A percentile compares a stretch with the other conserved stretches of the same genome.
Conservation (phyloP, 2,113 vertebrate species). For the Odocoileus hemionus region DNA sequence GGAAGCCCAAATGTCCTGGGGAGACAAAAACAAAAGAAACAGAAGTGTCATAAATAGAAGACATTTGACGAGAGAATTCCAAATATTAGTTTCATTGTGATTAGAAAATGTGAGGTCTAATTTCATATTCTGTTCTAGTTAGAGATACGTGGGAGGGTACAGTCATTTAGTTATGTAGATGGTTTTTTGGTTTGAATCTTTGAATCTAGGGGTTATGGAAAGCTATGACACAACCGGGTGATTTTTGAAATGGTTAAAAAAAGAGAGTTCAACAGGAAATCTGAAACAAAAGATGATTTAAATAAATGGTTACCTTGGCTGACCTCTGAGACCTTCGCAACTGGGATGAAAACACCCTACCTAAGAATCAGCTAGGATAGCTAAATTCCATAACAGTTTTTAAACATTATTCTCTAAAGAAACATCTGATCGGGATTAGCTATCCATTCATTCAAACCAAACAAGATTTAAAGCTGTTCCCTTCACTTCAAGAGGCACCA, state of each 20-base stretch:
- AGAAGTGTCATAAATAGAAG: conserved; percentile 63
- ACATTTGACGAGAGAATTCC: conserved; percentile 68
- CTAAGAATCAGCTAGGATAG: conserved; percentile 72
- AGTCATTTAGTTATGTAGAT: conserved; percentile 74
- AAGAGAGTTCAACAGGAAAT: conserved; percentile 83
- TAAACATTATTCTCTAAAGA: conserved; percentile 78
- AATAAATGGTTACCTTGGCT: conserved; percentile 80
- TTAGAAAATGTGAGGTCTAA: conserved; percentile 66
- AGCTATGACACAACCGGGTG: conserved; percentile 77
- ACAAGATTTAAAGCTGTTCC: conserved; percentile 77
- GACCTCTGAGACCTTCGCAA: conserved; percentile 79
- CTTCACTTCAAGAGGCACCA: conserved; percentile 75
- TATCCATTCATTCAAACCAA: conserved; percentile 78
- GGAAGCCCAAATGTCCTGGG: conserved; percentile 97
- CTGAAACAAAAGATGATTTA: conserved; percentile 81
- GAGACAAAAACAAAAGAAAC: conserved; percentile 79
- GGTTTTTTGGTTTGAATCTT: conserved; percentile 77
- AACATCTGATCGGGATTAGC: conserved; percentile 82
- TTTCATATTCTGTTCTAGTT: conserved; percentile 73
- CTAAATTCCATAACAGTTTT: conserved; percentile 75
- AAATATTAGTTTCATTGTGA: conserved; percentile 72
- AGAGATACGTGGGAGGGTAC: conserved; percentile 74
- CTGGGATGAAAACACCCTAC: conserved; percentile 75
- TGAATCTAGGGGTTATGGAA: conserved; percentile 74
- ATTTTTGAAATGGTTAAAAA: conserved; percentile 78